Evolutionary conservation across 2,888 invertebrate genomes (phyloP).

Genomic region (Myopa testacea): DNA sequence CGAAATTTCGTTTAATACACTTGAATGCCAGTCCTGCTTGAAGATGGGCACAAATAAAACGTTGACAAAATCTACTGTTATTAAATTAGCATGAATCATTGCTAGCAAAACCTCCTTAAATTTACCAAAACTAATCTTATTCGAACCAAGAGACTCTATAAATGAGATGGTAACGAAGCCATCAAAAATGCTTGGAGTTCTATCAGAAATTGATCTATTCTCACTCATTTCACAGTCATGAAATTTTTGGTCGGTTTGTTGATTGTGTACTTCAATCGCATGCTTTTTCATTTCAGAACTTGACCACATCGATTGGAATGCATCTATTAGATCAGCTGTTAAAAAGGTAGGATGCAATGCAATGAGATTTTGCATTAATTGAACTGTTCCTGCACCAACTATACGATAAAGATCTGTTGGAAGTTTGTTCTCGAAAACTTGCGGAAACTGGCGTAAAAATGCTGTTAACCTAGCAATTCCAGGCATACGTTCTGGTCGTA

Average conservation of each 20-base stretch:
- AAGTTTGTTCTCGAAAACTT: constrained; percentile 54
- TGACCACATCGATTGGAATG: constrained; percentile 49
- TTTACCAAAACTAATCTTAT: constrained; percentile 65
- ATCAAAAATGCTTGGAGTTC: constrained; percentile 51
- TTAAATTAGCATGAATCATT: constrained; percentile 71
- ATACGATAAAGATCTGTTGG: constrained; percentile 60
- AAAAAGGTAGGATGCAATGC: constrained; percentile 53
- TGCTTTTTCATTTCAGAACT: constrained; percentile 48
- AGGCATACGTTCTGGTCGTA: constrained; percentile 55
- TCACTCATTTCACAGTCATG: constrained; percentile 25
- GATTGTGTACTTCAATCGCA: constrained; percentile 11
- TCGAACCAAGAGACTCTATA: constrained; percentile 52
- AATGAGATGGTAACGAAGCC: constrained; percentile 56
- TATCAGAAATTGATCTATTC: constrained; percentile 5
- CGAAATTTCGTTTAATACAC: constrained; percentile 56
- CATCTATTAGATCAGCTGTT: constrained; percentile 50
- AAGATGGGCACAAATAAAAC: constrained; percentile 77
- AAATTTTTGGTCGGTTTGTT: background rate
- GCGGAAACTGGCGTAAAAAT: constrained; percentile 51
- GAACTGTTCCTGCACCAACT: constrained; percentile 55
- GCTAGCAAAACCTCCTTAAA: constrained; percentile 69
- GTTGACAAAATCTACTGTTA: constrained; percentile 74
- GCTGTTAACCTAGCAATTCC: constrained; percentile 29
- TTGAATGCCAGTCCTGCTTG: constrained; percentile 75
- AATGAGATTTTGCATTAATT: constrained; percentile 62